These are phyloP conservation scores for Corythornis vintsioides DNA, from an alignment of 2,113 vertebrate genomes.

Conservation along the genomic window DNA sequence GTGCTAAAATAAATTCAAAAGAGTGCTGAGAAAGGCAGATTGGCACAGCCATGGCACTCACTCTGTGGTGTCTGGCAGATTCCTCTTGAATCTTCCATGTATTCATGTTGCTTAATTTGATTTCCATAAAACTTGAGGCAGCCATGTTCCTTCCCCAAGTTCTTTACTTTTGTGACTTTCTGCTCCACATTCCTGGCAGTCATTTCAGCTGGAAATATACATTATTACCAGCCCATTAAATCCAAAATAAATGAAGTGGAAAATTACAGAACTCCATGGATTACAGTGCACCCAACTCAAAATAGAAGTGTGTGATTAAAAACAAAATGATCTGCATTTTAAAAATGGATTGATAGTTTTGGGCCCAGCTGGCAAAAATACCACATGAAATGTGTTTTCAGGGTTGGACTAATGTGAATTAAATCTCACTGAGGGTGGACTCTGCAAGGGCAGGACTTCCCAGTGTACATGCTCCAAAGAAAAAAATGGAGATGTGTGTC, in stretches of 20 bases:
- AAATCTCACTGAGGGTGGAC: not conserved
- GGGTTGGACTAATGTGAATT: not conserved
- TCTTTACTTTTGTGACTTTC: slow-evolving; percentile 54
- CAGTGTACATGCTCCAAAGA: not conserved
- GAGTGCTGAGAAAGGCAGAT: not conserved
- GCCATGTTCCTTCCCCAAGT: not conserved
- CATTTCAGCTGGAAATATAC: slow-evolving; percentile 60
- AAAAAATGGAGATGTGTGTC: not conserved
- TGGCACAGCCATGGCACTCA: not conserved
- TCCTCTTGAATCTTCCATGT: not conserved
- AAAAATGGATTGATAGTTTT: slow-evolving; percentile 46
- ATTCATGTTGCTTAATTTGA: not conserved
- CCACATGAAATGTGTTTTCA: not conserved
- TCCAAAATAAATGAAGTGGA: slow-evolving; percentile 59
- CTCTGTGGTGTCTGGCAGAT: not conserved
- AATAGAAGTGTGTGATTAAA: slow-evolving; percentile 64
- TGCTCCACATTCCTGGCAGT: slow-evolving; percentile 41
- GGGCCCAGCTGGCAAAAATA: slow-evolving; percentile 36
- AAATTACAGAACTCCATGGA: slow-evolving; percentile 64
- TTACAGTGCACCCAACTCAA: slow-evolving; percentile 63
- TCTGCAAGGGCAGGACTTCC: not conserved
- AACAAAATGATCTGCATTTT: slow-evolving; percentile 28
- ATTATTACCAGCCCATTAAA: slow-evolving; percentile 68
- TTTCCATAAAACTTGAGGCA: not conserved
- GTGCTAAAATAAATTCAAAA: not conserved